Percentiles rank a stretch among this genome's conserved stretches.
Conservation (phyloP, 2,888 invertebrate species). For the Lamproptera curius region DNA sequence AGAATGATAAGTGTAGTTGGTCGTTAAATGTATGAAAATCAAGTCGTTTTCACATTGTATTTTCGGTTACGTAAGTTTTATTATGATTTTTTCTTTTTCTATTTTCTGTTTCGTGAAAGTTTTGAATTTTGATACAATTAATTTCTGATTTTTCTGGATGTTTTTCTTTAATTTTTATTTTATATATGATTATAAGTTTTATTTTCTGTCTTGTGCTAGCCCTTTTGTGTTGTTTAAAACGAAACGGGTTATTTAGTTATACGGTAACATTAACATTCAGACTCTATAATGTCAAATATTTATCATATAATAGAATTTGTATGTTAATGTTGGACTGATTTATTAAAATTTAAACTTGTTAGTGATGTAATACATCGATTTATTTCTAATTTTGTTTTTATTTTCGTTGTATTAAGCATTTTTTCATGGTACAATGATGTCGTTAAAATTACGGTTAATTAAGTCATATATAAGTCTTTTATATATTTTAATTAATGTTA, state of each 20-base stretch:
- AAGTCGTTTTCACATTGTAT: too few species aligned
- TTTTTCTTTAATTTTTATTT: too few species aligned
- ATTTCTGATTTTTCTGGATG: neutral
- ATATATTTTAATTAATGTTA: slow-evolving; percentile 28
- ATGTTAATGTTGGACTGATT: slow-evolving; percentile 54
- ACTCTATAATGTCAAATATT: slow-evolving; percentile 33
- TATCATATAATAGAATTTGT: slow-evolving; percentile 39
- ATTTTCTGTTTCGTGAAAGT: slow-evolving; percentile 1
- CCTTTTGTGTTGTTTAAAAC: slow-evolving; percentile 20
- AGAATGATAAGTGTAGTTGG: slow-evolving; percentile 23
- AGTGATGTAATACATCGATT: neutral
- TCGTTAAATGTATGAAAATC: slow-evolving; percentile 4
- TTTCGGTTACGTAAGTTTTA: too few species aligned
- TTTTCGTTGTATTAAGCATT: neutral
- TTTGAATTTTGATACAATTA: slow-evolving; percentile 8
- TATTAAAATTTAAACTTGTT: slow-evolving; percentile 22
- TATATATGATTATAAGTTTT: too few species aligned
- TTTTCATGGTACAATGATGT: neutral
- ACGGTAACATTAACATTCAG: slow-evolving; percentile 49
- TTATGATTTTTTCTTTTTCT: neutral
- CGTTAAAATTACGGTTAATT: slow-evolving; percentile 1
- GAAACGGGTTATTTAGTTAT: slow-evolving; percentile 29
- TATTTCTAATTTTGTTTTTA: neutral
- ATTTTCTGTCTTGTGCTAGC: too few species aligned
- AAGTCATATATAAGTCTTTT: slow-evolving; percentile 19